Percentiles rank a stretch among this genome's conserved stretches.
Conservation (phyloP, 2,797 vertebrate genomes). For the Furcifer pardalis region DNA sequence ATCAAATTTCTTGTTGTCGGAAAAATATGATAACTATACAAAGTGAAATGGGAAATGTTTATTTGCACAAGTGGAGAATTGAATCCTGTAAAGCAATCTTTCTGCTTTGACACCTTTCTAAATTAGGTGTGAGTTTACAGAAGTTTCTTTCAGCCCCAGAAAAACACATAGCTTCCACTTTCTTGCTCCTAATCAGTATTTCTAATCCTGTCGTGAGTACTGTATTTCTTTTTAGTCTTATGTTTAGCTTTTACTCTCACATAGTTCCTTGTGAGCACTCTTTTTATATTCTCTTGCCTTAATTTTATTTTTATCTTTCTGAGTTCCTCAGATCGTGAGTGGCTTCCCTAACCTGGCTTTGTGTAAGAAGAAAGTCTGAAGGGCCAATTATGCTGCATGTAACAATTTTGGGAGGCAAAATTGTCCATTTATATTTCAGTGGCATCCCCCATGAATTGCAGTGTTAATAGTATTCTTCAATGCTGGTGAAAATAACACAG, state of each 20-base stretch:
- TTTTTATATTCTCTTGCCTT: neutral
- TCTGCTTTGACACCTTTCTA: neutral
- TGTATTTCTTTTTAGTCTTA: slow-evolving; percentile 6
- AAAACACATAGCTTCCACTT: neutral
- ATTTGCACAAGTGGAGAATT: neutral
- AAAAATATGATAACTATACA: neutral
- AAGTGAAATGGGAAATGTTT: neutral
- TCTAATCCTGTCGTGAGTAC: neutral
- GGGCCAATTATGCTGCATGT: neutral
- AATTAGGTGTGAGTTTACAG: neutral
- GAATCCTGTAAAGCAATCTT: neutral
- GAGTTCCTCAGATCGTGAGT: neutral
- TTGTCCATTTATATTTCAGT: neutral
- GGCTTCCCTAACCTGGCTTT: no score
- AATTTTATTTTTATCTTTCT: neutral
- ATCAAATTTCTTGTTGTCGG: no score
- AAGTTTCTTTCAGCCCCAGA: neutral
- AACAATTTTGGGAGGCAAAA: neutral
- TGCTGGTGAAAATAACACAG: neutral
- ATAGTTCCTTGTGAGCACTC: neutral
- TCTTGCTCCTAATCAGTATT: slow-evolving; percentile 1
- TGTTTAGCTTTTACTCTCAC: neutral
- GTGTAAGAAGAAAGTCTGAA: neutral
- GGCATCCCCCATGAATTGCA: neutral
- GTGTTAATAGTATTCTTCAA: neutral